These are phyloP conservation scores for Anagyrus pseudococci DNA, from an alignment of 2,888 invertebrate genomes.

Conservation along the genomic window DNA sequence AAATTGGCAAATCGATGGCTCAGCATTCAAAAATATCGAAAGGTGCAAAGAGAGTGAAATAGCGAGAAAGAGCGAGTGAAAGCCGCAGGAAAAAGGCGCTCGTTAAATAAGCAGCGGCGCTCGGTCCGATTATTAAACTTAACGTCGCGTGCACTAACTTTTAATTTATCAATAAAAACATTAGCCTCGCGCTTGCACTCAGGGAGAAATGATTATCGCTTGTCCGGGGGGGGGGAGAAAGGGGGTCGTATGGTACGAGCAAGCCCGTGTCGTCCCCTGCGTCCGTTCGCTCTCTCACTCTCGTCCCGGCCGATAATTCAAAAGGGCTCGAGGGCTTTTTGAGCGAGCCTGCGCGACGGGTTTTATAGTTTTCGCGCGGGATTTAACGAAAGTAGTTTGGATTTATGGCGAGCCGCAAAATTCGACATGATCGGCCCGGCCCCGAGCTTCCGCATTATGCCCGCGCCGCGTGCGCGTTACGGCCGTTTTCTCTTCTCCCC, in stretches of 20 bases:
- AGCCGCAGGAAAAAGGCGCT: background rate
- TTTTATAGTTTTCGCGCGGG: constrained; percentile 35
- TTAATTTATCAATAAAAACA: constrained; percentile 34
- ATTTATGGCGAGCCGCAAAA: constrained; percentile 39
- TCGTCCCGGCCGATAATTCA: constrained; percentile 27
- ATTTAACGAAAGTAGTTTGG: constrained; percentile 38
- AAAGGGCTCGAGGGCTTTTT: constrained; percentile 14
- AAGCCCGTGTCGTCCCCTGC: no score
- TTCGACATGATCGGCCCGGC: constrained; percentile 31
- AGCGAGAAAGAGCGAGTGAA: no score
- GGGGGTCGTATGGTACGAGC: no score
- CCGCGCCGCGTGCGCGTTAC: constrained; percentile 44
- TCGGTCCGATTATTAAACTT: constrained; percentile 24
- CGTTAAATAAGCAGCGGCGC: background rate
- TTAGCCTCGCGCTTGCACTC: constrained; percentile 4
- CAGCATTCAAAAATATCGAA: background rate
- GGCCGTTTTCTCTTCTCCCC: constrained; percentile 20
- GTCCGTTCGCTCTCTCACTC: no score
- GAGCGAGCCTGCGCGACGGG: constrained; percentile 5
- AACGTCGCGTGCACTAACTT: constrained; percentile 20
- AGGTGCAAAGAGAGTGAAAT: no score
- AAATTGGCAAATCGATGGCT: background rate
- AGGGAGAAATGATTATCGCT: constrained; percentile 25
- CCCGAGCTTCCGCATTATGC: constrained; percentile 22
- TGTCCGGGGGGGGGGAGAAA: no score